phyloP scores from a whole-genome alignment of 2,797 vertebrate species.

The Falco peregrinus region DNA sequence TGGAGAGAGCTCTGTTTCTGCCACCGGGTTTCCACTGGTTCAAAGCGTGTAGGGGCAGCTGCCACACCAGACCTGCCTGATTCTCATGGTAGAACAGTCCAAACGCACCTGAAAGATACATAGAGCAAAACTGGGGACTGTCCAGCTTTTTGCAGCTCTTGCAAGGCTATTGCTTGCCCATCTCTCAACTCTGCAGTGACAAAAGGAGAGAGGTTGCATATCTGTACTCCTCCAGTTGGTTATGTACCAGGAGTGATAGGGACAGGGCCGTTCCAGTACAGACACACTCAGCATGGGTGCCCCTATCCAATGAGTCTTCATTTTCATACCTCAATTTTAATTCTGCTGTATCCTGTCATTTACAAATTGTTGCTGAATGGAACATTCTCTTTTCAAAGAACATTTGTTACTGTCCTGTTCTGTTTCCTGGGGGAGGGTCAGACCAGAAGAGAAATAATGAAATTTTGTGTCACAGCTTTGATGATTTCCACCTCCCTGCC shows the following conservation, averaged over 20 bases:
- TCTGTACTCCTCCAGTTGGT: neutral
- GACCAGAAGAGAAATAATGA: neutral
- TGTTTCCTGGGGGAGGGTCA: neutral
- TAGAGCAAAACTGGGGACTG: neutral
- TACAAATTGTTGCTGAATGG: neutral
- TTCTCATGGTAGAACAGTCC: neutral
- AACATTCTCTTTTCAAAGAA: neutral
- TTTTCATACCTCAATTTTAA: neutral
- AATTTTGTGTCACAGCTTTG: neutral
- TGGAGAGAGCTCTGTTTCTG: neutral
- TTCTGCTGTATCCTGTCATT: neutral
- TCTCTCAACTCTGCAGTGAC: neutral
- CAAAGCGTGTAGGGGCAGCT: neutral
- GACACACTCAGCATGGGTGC: neutral
- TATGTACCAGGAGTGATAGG: neutral
- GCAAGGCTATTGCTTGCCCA: neutral
- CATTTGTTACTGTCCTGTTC: neutral
- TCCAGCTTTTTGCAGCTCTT: neutral
- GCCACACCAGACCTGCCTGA: neutral
- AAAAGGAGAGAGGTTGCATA: neutral
- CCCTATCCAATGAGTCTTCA: neutral
- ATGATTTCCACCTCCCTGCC: neutral
- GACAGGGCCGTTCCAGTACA: accelerated
- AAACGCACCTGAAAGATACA: neutral
- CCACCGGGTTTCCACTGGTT: neutral